Evolutionary conservation across 2,797 vertebrate species (phyloP).

Genomic region (Selene dorsalis): DNA sequence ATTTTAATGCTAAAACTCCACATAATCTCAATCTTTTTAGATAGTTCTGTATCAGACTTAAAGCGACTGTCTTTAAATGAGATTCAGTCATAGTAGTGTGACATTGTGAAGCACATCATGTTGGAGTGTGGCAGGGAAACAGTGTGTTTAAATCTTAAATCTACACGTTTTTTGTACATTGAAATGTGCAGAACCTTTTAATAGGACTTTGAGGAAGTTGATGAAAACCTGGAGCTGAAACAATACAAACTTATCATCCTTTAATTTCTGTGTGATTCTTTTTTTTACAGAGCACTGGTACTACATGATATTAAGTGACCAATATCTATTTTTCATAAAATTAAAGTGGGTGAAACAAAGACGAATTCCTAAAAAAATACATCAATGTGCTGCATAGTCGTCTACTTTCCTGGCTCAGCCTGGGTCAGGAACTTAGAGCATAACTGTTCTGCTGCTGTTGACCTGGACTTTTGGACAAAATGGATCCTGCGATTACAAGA

Average conservation of each 20-base stretch:
- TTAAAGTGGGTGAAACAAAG: background rate
- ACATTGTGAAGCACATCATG: background rate
- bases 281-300: background rate
- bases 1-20: conserved; percentile 21
- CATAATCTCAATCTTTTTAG: background rate
- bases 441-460: background rate
- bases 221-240: conserved; percentile 35
- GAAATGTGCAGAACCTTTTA: conserved; percentile 7
- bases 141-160: background rate
- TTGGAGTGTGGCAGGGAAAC: background rate
- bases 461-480: too few species aligned
- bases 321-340: too few species aligned
- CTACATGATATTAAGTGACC: background rate
- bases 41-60: conserved; percentile 3
- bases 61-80: background rate
- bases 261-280: conserved; percentile 13
- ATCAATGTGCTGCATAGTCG: background rate
- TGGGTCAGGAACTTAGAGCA: too few species aligned
- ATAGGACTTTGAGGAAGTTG: background rate
- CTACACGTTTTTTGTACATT: conserved; percentile 23
- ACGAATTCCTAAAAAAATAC: background rate
- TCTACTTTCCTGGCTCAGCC: too few species aligned
- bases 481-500: too few species aligned
- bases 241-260: conserved; percentile 53
- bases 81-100: background rate